Evolutionary conservation across 1,140 invertebrate species (phyloP).

Genomic region (Drosophila nigromelanica): DNA sequence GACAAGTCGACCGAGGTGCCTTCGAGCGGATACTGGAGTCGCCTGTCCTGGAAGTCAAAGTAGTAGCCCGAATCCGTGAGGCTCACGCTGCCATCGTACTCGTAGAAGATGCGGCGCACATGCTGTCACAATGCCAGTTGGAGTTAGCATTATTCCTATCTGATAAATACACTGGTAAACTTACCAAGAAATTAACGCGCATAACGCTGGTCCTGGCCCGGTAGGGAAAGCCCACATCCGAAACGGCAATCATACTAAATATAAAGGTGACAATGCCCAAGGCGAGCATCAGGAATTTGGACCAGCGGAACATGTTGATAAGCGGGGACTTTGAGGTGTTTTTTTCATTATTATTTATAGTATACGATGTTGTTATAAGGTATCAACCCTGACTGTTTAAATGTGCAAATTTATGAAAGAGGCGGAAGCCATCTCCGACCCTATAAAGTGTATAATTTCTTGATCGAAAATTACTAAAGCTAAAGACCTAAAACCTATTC

Average conservation of each 20-base stretch:
- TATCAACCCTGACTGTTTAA: too few relatives aligned
- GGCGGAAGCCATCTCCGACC: too few relatives aligned
- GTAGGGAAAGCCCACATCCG: conserved; percentile 91
- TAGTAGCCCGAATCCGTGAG: conserved; percentile 88
- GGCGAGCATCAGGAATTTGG: conserved; percentile 50
- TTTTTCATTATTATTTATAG: too few relatives aligned
- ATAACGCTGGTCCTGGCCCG: conserved; percentile 88
- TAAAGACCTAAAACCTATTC: too few relatives aligned
- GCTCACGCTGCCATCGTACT: conserved; percentile 85
- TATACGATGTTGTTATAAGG: too few relatives aligned
- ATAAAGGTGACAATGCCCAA: conserved; percentile 84
- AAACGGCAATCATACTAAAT: conserved; percentile 87
- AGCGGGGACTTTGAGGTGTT: conserved; percentile 50
- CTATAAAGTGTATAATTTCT: neutral
- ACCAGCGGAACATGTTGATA: conserved; percentile 72
- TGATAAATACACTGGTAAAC: too few relatives aligned
- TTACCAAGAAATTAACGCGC: conserved; percentile 88
- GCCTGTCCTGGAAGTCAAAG: conserved; percentile 90
- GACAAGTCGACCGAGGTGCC: conserved; percentile 73
- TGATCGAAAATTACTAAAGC: too few relatives aligned
- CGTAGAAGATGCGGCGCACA: conserved; percentile 86
- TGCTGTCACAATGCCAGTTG: conserved; percentile 84
- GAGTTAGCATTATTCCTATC: too few relatives aligned
- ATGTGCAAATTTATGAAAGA: too few relatives aligned
- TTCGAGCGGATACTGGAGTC: conserved; percentile 87